Evolutionary conservation across 2,113 vertebrate genomes (phyloP).

Genomic region (Emydura subglobosa): DNA sequence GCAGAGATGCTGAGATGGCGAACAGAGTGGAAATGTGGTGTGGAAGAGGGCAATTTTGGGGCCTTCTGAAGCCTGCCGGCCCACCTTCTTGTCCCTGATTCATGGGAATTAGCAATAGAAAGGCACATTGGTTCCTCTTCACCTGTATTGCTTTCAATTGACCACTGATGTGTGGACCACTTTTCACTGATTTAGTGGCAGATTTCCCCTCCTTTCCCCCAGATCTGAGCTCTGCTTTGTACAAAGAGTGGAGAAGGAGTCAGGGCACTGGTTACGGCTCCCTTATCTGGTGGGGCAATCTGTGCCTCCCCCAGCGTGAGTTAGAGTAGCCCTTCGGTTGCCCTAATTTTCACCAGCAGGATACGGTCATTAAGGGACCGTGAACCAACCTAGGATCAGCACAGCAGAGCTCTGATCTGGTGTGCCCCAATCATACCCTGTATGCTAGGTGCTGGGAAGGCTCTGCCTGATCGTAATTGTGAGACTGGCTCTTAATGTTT

Average conservation of each 20-base stretch:
- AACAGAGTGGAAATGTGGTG: background rate
- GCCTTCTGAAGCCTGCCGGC: background rate
- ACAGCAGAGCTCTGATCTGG: background rate
- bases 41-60: background rate
- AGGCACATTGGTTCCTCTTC: background rate
- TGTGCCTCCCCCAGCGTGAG: background rate
- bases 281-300: background rate
- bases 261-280: background rate
- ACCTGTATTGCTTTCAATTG: background rate
- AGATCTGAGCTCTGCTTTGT: background rate
- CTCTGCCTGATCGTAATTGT: background rate
- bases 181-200: background rate
- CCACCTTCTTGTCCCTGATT: background rate
- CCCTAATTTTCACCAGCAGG: background rate
- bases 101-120: background rate
- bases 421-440: rapidly evolving
- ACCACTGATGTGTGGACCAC: background rate
- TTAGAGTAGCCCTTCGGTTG: background rate
- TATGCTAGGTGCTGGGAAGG: background rate
- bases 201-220: background rate
- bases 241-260: background rate
- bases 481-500: background rate
- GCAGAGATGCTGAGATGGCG: background rate
- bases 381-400: background rate
- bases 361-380: background rate